Base-by-base conservation (phyloP, 2,888 invertebrate genomes). In the Cerastis rubricosa region DNA sequence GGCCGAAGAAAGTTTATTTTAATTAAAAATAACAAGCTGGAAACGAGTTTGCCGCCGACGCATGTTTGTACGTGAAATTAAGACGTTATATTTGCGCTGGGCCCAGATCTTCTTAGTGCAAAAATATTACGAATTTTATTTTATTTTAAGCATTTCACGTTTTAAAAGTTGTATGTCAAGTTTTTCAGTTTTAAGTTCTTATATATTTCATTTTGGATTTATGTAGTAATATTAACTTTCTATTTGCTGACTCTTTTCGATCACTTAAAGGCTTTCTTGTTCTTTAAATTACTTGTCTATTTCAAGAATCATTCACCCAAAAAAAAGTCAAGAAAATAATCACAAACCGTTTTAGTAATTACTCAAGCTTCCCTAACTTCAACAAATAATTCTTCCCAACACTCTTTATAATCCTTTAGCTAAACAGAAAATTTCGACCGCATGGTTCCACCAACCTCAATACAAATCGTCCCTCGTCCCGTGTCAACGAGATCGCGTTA, bases 11-110 rank as follows among this genome's bases (percentile, higher is more conserved):
- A 81, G 35, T 74, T 87, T 71, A n/a, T 84, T 81, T 78, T 80
- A 82, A 87, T 87, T 87, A 87, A 87, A 87, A 87, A 87, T 86
- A 87, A 88, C 84, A 83, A 86, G 84, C 75, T 78, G 51, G 66
- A 74, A 80, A 78, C 69, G 76, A 79, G 49, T 51, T 59, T 2
- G 63, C 63, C 22, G 22, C 61, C 66, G 19, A 75, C 76, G 66
- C 63, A 68, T 76, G 57, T 78, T 81, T 78, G 22, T 68, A 70
- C 57, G 65, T 47, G 40, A 83, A 85, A 85, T 85, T 79, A 76
- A 75, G 75, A 80, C 69, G 75, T 80, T 65, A 85, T 71, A 75
- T 84, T 78, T 70, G 29, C 64, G 57, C 71, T 61, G 22, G 47
- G 6, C 51, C 54, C 25, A 64, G 35, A 59, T 68, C 82, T 71